Evolutionary conservation across 1,140 invertebrate genomes (phyloP).

Genomic region (Theocolax elegans): DNA sequence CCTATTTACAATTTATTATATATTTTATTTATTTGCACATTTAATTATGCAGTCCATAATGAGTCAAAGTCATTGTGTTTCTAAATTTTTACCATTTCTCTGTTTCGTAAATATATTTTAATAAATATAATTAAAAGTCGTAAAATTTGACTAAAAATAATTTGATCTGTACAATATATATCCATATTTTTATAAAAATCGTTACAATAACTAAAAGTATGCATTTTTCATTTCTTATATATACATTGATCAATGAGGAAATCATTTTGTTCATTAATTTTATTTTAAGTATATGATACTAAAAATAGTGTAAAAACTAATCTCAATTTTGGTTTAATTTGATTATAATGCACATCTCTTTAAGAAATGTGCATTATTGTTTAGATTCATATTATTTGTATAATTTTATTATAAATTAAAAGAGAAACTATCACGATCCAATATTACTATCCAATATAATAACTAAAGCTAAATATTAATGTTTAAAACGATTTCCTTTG

Average conservation of each 20-base stretch:
- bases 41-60: conserved; percentile 1
- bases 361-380: too few relatives aligned
- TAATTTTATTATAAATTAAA: too few relatives aligned
- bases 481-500: too few relatives aligned
- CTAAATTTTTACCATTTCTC: conserved; percentile 26
- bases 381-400: too few relatives aligned
- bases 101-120: conserved; percentile 1
- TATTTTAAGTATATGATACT: too few relatives aligned
- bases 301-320: too few relatives aligned
- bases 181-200: conserved; percentile 17
- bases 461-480: too few relatives aligned
- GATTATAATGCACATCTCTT: too few relatives aligned
- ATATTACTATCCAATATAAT: too few relatives aligned
- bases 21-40: conserved; percentile 14
- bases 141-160: conserved; percentile 11
- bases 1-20: conserved; percentile 37
- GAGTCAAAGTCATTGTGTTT: conserved; percentile 29
- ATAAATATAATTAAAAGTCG: conserved; percentile 29
- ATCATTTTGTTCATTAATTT: neutral
- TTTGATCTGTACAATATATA: conserved; percentile 16
- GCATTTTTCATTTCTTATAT: neutral
- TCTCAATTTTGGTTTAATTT: too few relatives aligned
- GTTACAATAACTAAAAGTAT: neutral
- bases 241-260: neutral
- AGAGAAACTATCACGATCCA: too few relatives aligned